These are phyloP conservation scores for Protophormia terraenovae DNA, from an alignment of 2,888 invertebrate species.

Conservation along the genomic window DNA sequence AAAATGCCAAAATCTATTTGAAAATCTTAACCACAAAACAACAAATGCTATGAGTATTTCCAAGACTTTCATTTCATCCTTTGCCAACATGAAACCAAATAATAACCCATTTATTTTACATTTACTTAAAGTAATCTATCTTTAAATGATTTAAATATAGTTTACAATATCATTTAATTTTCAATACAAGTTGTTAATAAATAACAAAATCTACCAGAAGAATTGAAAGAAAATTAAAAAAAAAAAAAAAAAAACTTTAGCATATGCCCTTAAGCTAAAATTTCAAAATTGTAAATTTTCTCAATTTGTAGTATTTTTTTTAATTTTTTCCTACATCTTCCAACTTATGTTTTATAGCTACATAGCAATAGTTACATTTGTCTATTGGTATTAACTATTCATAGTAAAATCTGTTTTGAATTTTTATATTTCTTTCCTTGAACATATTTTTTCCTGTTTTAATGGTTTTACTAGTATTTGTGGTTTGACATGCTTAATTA, in stretches of 20 bases:
- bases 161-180: slow-evolving; percentile 29
- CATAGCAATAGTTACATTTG: slow-evolving; percentile 1
- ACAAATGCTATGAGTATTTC: too few relatives aligned
- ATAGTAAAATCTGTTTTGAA: slow-evolving; percentile 1
- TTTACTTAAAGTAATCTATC: neutral
- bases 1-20: too few relatives aligned
- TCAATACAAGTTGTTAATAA: slow-evolving; percentile 21
- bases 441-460: slow-evolving; percentile 54
- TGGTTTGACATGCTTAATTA: slow-evolving; percentile 67
- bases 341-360: too few relatives aligned
- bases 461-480: slow-evolving; percentile 54
- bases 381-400: neutral
- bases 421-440: slow-evolving; percentile 15
- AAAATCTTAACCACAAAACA: too few relatives aligned
- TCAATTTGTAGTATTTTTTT: neutral
- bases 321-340: too few relatives aligned
- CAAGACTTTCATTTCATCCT: too few relatives aligned
- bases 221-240: neutral
- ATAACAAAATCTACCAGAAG: neutral
- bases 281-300: neutral
- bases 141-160: slow-evolving; percentile 6
- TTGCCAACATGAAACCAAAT: too few relatives aligned
- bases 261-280: slow-evolving; percentile 28
- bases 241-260: neutral
- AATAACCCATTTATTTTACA: neutral